Base-by-base conservation (phyloP, 2,888 invertebrate species). In the Lasioglossum oenotherae region DNA sequence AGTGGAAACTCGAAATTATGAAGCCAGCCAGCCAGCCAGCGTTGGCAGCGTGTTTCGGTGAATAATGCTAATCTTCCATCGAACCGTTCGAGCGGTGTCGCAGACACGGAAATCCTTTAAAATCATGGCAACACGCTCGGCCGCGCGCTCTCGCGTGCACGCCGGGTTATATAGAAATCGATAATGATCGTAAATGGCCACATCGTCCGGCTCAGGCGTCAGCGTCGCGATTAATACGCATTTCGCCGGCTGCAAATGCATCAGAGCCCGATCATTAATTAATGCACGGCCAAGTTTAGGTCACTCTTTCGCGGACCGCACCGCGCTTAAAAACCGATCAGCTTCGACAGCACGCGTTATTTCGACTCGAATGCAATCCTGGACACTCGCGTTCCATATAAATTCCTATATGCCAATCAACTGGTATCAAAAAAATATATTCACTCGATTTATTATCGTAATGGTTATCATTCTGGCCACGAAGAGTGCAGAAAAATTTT, bases 31-130 rank as follows among this genome's bases (percentile, higher is more conserved):
- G 23, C 71, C 27, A 35, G 23, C 71, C 67, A 35, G 69, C 35
- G 41, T 57, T 78, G 82, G 78, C 78, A 81, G 67, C 75, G 81
- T 69, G 81, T 84, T 89, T 84, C 81, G 78, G 81, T 80, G 83
- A 89, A 88, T 89, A 89, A 89, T 89, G 87, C 81, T 87, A 88
- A 88, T 88, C 89, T 83, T 78, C 87, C 80, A 53, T 75, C 60
- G 46, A 35, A n/a, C 69, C 72, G 31, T 78, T 78, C 57, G 53
- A 78, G 73, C 79, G 67, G 44, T 74, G 73, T 27, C n/a, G 80
- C 69, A 74, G 83, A 82, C 80, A 77, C 57, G 84, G 80, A 89
- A 84, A 89, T 88, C 88, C 87, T 89, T 88, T 78, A 84, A 84
- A 84, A 87, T 81, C 72, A 82, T 80, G 67, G 77, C 75, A 69